Percentiles rank a stretch among this genome's conserved stretches.
Evolutionary conservation across 1,140 invertebrate species (phyloP).

Genomic region (Agrypnia vestita): DNA sequence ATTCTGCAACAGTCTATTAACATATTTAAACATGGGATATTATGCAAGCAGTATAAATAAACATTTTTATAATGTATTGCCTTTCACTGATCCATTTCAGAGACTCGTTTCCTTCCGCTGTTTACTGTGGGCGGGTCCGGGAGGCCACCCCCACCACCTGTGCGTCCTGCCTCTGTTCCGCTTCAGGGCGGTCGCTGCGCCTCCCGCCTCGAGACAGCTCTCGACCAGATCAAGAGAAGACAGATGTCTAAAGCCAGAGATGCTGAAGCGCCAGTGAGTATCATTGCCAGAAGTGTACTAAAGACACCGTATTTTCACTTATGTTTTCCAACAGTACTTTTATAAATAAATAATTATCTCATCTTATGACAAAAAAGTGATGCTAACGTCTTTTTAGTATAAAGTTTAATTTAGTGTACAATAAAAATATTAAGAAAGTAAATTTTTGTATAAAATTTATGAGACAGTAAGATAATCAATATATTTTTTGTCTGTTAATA

Average conservation of each 20-base stretch:
- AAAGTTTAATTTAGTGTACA: too few relatives aligned
- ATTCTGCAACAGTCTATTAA: too few relatives aligned
- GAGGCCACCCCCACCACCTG: slow-evolving; percentile 62
- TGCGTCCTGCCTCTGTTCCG: slow-evolving; percentile 64
- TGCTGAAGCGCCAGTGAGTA: slow-evolving; percentile 67
- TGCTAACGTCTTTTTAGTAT: too few relatives aligned
- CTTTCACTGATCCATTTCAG: slow-evolving; percentile 59
- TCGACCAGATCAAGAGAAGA: slow-evolving; percentile 73
- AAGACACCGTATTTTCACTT: not conserved
- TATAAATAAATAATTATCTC: too few relatives aligned
- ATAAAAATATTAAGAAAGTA: too few relatives aligned
- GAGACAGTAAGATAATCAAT: too few relatives aligned
- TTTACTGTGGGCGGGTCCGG: slow-evolving; percentile 65
- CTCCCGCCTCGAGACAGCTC: slow-evolving; percentile 72
- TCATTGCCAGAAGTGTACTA: not conserved
- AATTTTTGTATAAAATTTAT: too few relatives aligned
- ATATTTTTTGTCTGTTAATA: too few relatives aligned
- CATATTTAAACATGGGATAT: too few relatives aligned
- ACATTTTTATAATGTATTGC: too few relatives aligned
- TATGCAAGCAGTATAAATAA: too few relatives aligned
- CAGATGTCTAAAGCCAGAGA: slow-evolving; percentile 73
- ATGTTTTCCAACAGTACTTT: not conserved
- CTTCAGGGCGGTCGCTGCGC: slow-evolving; percentile 69
- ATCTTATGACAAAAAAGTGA: too few relatives aligned
- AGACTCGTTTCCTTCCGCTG: slow-evolving; percentile 68